Evolutionary conservation across 64 coral and sea anemone species (phyloP).

Genomic region (Orbicella faveolata): DNA sequence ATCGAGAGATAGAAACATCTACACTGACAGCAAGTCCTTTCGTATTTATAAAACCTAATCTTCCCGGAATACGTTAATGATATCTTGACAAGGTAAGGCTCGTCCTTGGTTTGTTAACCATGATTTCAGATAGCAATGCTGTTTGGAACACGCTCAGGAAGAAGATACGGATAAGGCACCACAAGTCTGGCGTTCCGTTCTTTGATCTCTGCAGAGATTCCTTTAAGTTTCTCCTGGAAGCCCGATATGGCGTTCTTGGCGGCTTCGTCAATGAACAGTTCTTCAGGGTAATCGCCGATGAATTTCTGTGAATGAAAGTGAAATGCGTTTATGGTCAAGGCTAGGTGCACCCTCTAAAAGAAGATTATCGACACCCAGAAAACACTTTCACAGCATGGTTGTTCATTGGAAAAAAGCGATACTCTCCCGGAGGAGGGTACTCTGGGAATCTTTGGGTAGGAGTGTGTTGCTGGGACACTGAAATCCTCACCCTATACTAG

Average conservation of each 20-base stretch:
- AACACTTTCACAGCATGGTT: too few species aligned
- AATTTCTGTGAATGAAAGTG: slow-evolving; percentile 58
- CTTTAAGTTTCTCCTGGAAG: slow-evolving; percentile 75
- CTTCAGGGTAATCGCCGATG: slow-evolving; percentile 76
- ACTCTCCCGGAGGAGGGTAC: too few species aligned
- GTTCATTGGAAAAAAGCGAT: too few species aligned
- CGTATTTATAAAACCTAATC: not conserved
- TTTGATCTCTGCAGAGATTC: slow-evolving; percentile 73
- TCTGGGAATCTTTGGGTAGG: too few species aligned
- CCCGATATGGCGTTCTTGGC: slow-evolving; percentile 38
- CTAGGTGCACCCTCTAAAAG: too few species aligned
- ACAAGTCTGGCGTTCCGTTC: slow-evolving; percentile 60
- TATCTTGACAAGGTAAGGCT: too few species aligned
- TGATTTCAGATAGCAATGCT: slow-evolving; percentile 71
- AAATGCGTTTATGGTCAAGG: not conserved
- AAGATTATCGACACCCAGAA: too few species aligned
- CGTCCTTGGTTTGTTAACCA: not conserved
- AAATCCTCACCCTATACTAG: too few species aligned
- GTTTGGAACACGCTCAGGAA: slow-evolving; percentile 78
- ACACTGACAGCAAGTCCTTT: not conserved
- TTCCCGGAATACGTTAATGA: too few species aligned
- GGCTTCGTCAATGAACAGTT: slow-evolving; percentile 49
- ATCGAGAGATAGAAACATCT: too few species aligned
- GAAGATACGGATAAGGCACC: slow-evolving; percentile 65
- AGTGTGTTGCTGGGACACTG: too few species aligned